Evolutionary conservation across 2,888 invertebrate species (phyloP), one percentile per base, ranked within the genome.

Genomic region (Lottia scabra): DNA sequence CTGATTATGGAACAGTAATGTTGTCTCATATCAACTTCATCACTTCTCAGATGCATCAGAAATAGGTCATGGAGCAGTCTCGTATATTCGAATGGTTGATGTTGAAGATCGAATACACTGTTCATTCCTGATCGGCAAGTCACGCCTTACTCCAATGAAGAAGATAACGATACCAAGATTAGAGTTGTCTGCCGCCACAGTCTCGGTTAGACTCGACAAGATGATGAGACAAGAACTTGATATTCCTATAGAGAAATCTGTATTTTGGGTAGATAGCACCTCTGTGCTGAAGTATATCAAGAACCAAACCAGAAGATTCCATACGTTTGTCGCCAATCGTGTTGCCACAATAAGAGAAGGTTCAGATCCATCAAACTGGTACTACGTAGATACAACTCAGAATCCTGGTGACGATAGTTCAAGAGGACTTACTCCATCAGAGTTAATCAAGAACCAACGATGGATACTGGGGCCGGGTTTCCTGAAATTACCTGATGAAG

Each of bases 41-140:
- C 63, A 68, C 43, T 68, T 68, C 27, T 44, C 63, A 44, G 63
- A 68, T 30, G 68, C 68, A 15, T 63, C 63, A 0, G n/a, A 26
- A 30, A 19, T 23, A 8, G 68, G 68, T 19, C 63, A 38, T 43
- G 63, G 68, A 5, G 38, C 68, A 3, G 68, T 68, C 12, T 63
- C 63, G 5, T 63, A 68, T 23, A 23, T 68, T 1, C 56, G 63
- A 38, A 16, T 44, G 12, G 19, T 63, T 4, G 43, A 63, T 19
- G 16, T 5, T 12, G 43, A 62, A 8, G 63, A 63, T 19, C 62
- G 13, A 38, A 27, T 62, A 19, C 63, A 68, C 43, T 74, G 67
- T 46, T 44, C 72, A 16, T 63, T 78, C 13, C n/a, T 75, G 3
- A 63, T 74, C 48, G 67, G 68, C n/a, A 68, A 68, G 30, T 68